phyloP scores from a whole-genome alignment of 2,797 vertebrate genomes.

The Strix occidentalis region DNA sequence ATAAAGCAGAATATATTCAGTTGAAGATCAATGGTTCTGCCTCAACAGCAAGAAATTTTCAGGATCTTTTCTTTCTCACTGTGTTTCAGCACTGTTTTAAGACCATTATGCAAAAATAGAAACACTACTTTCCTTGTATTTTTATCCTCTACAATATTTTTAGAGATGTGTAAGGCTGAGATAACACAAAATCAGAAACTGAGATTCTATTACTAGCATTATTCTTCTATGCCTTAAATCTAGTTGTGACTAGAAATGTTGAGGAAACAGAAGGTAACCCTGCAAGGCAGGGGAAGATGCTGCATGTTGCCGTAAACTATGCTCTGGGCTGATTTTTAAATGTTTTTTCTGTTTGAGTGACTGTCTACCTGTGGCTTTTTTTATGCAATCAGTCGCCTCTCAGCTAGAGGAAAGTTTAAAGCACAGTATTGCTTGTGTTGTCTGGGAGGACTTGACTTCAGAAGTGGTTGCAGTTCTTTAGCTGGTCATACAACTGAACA shows the following conservation, averaged over 20 bases:
- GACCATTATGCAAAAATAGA: conserved; percentile 24
- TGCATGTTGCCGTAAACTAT: not conserved
- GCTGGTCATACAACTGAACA: not conserved
- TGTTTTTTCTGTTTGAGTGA: not conserved
- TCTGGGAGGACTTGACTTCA: not conserved
- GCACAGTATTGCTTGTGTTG: not conserved
- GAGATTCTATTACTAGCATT: not conserved
- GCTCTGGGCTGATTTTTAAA: not conserved
- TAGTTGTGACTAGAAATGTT: not conserved
- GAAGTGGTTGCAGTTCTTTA: not conserved
- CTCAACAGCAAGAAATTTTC: conserved; percentile 3
- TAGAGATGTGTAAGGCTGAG: not conserved
- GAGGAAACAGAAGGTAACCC: not conserved
- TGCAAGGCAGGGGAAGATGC: not conserved
- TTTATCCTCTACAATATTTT: not conserved
- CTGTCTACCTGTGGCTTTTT: not conserved
- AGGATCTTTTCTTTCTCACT: conserved; percentile 2
- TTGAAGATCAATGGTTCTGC: not conserved
- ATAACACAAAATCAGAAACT: not conserved
- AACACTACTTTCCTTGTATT: not conserved
- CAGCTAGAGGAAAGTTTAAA: not conserved
- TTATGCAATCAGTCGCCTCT: not conserved
- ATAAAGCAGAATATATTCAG: not conserved
- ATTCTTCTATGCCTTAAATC: not conserved
- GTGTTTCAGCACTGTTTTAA: conserved; percentile 54